phyloP scores from a whole-genome alignment of 2,113 vertebrate species.

The Tyto alba region DNA sequence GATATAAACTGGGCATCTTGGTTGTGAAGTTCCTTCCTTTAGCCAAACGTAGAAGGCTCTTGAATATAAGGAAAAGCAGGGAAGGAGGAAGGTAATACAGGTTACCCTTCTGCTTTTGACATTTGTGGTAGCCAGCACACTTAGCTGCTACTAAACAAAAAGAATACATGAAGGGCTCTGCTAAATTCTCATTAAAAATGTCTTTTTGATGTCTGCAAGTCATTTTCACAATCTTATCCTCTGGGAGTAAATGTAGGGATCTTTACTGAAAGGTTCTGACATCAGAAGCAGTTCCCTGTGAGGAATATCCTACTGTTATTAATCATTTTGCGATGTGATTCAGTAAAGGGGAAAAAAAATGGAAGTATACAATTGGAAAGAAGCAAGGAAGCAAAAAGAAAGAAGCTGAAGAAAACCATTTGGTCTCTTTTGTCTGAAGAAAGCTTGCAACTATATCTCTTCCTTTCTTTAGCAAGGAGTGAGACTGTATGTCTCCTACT shows the following conservation, averaged over 20 bases:
- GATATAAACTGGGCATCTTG: neutral
- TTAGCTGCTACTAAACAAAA: neutral
- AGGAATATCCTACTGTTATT: neutral
- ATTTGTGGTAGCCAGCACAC: neutral
- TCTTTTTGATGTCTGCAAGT: constrained; percentile 34
- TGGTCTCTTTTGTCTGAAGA: neutral
- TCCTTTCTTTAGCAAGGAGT: neutral
- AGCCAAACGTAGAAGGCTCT: neutral
- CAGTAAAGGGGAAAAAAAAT: neutral
- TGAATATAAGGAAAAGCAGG: neutral
- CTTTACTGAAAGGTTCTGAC: neutral
- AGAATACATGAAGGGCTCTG: neutral
- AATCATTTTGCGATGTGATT: neutral
- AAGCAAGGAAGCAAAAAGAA: neutral
- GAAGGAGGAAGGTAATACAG: neutral
- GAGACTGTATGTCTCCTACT: neutral
- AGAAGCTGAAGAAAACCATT: neutral
- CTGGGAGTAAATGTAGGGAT: neutral
- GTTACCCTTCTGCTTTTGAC: neutral
- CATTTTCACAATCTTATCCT: constrained; percentile 13
- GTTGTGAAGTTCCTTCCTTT: neutral
- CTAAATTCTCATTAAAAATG: constrained; percentile 41
- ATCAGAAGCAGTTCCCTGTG: neutral
- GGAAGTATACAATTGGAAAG: neutral
- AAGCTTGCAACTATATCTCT: neutral